Evolutionary conservation across 2,888 invertebrate genomes (phyloP).

Genomic region (Asteroscopus sphinx): DNA sequence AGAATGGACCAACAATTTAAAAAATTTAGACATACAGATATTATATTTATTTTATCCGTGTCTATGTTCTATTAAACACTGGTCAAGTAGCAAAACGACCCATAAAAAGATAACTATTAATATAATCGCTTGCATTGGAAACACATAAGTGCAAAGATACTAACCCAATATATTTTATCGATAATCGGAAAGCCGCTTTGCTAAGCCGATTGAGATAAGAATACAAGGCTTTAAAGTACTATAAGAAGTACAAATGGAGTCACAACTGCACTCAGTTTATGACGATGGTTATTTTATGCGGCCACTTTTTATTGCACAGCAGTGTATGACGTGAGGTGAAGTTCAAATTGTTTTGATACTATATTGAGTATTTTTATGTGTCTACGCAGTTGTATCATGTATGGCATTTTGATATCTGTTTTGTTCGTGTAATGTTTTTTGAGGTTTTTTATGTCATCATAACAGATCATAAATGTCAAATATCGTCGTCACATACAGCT

Average conservation of each 20-base stretch:
- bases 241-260: conserved; percentile 70
- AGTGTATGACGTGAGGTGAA: conserved; percentile 54
- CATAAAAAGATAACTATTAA: conserved; percentile 26
- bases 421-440: conserved; percentile 31
- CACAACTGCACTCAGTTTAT: conserved; percentile 68
- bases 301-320: conserved; percentile 64
- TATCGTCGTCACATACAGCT: not conserved
- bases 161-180: conserved; percentile 50
- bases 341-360: conserved; percentile 50
- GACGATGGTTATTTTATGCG: conserved; percentile 71
- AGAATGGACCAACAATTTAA: too few relatives aligned
- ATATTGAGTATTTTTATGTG: conserved; percentile 48
- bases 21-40: too few relatives aligned
- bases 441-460: conserved; percentile 17
- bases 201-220: conserved; percentile 63
- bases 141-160: conserved; percentile 35
- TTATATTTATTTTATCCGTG: too few relatives aligned
- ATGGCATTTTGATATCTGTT: conserved; percentile 43
- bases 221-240: conserved; percentile 58
- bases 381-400: conserved; percentile 33
- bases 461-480: conserved; percentile 17
- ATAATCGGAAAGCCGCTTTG: conserved; percentile 56
- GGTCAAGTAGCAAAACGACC: conserved; percentile 5
- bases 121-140: conserved; percentile 12
- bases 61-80: too few relatives aligned